phyloP scores from a whole-genome alignment of 2,888 invertebrate genomes.

The Hybos culiciformis region DNA sequence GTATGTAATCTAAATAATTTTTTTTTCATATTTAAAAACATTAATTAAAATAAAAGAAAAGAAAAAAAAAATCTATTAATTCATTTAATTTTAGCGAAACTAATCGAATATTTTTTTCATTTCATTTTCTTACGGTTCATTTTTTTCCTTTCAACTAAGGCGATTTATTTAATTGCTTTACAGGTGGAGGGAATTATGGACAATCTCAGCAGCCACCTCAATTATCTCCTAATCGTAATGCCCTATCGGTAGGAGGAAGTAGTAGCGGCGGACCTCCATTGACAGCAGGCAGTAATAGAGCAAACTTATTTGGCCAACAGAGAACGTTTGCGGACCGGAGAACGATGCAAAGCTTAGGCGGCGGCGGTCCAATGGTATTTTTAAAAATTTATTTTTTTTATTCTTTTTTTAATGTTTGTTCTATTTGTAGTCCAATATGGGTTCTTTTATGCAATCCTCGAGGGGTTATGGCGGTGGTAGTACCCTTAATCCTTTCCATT shows the following conservation, averaged over 20 bases:
- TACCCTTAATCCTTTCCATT: constrained; percentile 62
- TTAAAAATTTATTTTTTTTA: neutral
- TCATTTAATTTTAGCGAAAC: too few species aligned
- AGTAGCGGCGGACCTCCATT: constrained; percentile 40
- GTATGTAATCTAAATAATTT: constrained; percentile 17
- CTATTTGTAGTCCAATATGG: constrained; percentile 44
- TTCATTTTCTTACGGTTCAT: too few species aligned
- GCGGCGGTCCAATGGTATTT: constrained; percentile 34
- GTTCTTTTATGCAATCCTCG: constrained; percentile 44
- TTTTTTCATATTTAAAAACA: neutral
- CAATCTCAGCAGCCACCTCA: constrained; percentile 42
- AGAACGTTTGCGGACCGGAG: constrained; percentile 67
- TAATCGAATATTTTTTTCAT: too few species aligned
- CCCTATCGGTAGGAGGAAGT: constrained; percentile 39
- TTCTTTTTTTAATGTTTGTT: neutral
- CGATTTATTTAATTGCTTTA: neutral
- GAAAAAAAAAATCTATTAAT: too few species aligned
- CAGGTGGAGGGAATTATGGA: constrained; percentile 34
- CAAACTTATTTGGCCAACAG: constrained; percentile 67
- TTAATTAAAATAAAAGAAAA: neutral
- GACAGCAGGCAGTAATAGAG: constrained; percentile 41
- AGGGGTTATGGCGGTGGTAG: constrained; percentile 49
- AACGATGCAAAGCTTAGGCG: constrained; percentile 39
- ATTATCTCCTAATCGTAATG: constrained; percentile 44
- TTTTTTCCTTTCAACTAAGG: too few species aligned